phyloP scores from a whole-genome alignment of 2,797 vertebrate species.

The Hoplostethus atlanticus region DNA sequence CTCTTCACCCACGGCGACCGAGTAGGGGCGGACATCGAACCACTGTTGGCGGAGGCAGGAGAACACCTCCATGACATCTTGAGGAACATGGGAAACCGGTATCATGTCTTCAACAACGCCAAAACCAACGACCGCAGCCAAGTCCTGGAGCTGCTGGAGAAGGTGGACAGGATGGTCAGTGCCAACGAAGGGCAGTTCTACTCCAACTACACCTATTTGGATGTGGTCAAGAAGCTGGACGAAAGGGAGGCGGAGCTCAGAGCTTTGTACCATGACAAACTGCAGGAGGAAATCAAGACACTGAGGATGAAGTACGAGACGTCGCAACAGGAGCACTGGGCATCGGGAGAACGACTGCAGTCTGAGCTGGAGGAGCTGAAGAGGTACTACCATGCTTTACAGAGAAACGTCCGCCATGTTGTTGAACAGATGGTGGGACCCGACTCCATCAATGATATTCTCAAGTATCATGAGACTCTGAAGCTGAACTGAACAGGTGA shows the following conservation, averaged over 20 bases:
- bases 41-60: background rate
- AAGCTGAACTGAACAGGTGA: constrained; percentile 3
- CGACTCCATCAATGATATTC: background rate
- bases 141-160: constrained; percentile 46
- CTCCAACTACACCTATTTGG: constrained; percentile 35
- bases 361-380: constrained; percentile 24
- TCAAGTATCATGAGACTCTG: background rate
- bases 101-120: constrained; percentile 42
- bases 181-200: constrained; percentile 33
- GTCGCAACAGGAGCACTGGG: background rate
- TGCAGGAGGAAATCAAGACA: constrained; percentile 21
- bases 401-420: background rate
- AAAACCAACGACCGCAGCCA: constrained; percentile 1
- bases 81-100: constrained; percentile 12
- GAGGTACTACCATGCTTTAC: background rate
- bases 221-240: constrained; percentile 17
- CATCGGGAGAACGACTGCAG: background rate
- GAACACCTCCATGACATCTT: constrained; percentile 25
- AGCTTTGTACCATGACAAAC: constrained; percentile 31
- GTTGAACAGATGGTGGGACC: background rate
- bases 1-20: constrained; percentile 33
- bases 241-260: constrained; percentile 31
- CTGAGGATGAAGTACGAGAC: constrained; percentile 22
- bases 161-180: constrained; percentile 44
- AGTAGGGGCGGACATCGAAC: background rate